These are phyloP conservation scores for Coryphaenoides rupestris DNA, from an alignment of 2,113 vertebrate genomes.

Conservation along the genomic window DNA sequence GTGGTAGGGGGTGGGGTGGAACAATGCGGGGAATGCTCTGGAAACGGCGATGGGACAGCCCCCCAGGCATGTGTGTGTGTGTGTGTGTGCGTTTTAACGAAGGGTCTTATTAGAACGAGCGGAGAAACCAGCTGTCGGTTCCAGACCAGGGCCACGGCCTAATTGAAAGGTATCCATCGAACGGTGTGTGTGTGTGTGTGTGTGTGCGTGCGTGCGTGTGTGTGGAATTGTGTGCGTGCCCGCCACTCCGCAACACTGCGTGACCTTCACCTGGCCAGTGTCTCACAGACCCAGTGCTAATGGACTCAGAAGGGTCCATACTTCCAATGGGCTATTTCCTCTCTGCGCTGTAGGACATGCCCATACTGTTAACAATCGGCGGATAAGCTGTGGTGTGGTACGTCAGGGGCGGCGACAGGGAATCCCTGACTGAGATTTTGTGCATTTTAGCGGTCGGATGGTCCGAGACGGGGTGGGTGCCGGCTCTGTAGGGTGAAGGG, in stretches of 20 bases:
- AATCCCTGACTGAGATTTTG: neutral
- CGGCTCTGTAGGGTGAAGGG: neutral
- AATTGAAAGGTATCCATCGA: slow-evolving; percentile 67
- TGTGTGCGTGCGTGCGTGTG: no score
- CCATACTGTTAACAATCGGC: neutral
- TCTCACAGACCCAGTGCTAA: slow-evolving; percentile 8
- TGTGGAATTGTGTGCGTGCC: no score
- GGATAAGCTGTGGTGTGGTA: neutral
- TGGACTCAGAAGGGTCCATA: neutral
- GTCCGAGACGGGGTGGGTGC: neutral
- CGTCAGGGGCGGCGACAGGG: neutral
- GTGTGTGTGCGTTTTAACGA: slow-evolving; percentile 41
- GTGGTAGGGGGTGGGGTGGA: slow-evolving; percentile 18
- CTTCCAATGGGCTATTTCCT: neutral
- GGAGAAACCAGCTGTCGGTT: slow-evolving; percentile 68
- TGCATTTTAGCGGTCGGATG: neutral
- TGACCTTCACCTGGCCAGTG: slow-evolving; percentile 22
- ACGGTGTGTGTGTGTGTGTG: no score
- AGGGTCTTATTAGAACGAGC: slow-evolving; percentile 55
- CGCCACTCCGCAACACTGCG: neutral
- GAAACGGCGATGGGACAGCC: slow-evolving; percentile 57
- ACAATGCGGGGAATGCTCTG: slow-evolving; percentile 61
- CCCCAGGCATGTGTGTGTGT: slow-evolving; percentile 59
- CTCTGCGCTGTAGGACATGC: neutral
- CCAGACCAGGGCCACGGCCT: slow-evolving; percentile 51